Evolutionary conservation across 2,797 vertebrate genomes (phyloP).

Genomic region (Meda fulgida): DNA sequence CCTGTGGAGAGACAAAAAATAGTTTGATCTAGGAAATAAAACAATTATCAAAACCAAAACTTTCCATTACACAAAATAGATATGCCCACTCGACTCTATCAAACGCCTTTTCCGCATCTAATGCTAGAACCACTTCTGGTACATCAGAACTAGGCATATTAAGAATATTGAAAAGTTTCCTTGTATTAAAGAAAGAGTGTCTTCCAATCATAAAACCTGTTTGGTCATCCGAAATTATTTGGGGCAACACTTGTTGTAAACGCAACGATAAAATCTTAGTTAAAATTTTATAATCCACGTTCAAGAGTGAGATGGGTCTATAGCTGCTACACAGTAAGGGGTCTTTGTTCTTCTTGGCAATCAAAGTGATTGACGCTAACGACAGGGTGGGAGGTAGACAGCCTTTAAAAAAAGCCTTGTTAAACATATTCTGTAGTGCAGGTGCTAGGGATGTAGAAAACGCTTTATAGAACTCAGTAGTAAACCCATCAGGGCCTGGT

Average conservation of each 20-base stretch:
- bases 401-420: not conserved
- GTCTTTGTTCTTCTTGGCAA: not conserved
- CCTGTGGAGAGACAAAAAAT: not conserved
- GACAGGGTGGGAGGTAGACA: not conserved
- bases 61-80: not conserved
- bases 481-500: not conserved
- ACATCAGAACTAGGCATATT: not conserved
- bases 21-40: not conserved
- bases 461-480: not conserved
- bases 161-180: not conserved
- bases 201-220: constrained; percentile 9
- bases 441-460: not conserved
- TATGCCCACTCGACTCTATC: not conserved
- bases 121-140: not conserved
- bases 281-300: not conserved
- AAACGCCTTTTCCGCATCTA: not conserved
- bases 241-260: not conserved
- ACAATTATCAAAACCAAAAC: not conserved
- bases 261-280: not conserved
- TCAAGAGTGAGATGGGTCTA: not conserved
- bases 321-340: not conserved
- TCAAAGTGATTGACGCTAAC: not conserved
- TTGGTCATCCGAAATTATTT: not conserved
- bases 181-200: constrained; percentile 11
- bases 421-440: not conserved